Base-by-base conservation (phyloP, 2,113 vertebrate genomes). In the Apodemus sylvaticus region DNA sequence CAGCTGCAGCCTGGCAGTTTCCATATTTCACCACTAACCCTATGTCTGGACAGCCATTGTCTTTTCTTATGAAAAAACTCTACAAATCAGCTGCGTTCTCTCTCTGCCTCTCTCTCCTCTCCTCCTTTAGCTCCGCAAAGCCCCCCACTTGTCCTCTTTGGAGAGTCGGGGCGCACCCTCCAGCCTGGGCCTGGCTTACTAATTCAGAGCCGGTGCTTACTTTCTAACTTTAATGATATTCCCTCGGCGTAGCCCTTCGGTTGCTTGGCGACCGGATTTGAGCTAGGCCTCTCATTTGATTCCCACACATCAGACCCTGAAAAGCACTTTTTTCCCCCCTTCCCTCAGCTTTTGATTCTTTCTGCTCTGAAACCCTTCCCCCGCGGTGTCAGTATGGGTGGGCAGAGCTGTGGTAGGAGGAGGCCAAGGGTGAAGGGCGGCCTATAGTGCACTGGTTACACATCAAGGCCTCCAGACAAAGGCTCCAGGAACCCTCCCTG, bases 181-280 rank as follows among this genome's bases (percentile, higher is more conserved):
- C 94, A 0, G 98, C 97, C 98, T 96, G 98, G 95, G 97, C 99
- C 98, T 98, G 98, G 99, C 99, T 99, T 98, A 99, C 99, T 99
- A 99, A 99, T 99, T 99, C 99, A 99, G 98, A 99, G 98, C 98
- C 96, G 97, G 98, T 98, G 99, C 98, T 99, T 99, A 99, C 99
- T 99, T 99, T 99, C 99, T 99, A 99, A 99, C 99, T 99, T 99
- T 99, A 99, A 99, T 99, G 99, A 99, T 99, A 99, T 99, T 99
- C 99, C 99, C 99, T 98, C 98, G 96, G 99, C 99, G 99, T 99
- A 99, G 99, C 99, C 98, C 99, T 99, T 98, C 98, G 99, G 99
- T 99, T 99, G 99, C 99, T 99, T 99, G 99, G 99, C 99, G 99
- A 99, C 99, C 98, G 99, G 99, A 99, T 99, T 99, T 99, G 98